phyloP scores from a whole-genome alignment of 2,888 invertebrate species.

The Agrypnus murinus region DNA sequence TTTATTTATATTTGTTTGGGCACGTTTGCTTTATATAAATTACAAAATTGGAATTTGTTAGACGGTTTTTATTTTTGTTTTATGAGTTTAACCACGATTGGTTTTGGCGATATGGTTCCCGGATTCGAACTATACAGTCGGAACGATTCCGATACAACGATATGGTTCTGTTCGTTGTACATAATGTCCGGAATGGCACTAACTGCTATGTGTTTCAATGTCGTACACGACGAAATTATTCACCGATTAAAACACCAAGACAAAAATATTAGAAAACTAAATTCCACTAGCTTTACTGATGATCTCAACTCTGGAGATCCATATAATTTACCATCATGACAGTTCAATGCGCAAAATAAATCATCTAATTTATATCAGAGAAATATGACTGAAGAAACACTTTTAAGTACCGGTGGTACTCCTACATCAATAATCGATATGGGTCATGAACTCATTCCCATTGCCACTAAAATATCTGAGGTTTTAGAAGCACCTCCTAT shows the following conservation, averaged over 20 bases:
- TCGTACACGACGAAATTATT: conserved; percentile 90
- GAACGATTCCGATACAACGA: conserved; percentile 80
- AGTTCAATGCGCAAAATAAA: conserved; percentile 76
- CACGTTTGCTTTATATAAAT: conserved; percentile 88
- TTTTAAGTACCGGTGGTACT: conserved; percentile 73
- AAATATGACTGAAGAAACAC: conserved; percentile 76
- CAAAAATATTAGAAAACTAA: conserved; percentile 78
- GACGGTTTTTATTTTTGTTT: conserved; percentile 97
- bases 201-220: conserved; percentile 93
- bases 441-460: conserved; percentile 66
- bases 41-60: conserved; percentile 93
- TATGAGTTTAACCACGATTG: conserved; percentile 94
- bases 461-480: conserved; percentile 66
- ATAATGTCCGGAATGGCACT: conserved; percentile 90
- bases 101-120: conserved; percentile 90
- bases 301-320: conserved; percentile 78
- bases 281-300: conserved; percentile 76
- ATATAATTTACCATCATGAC: conserved; percentile 83
- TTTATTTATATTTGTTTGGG: conserved; percentile 94
- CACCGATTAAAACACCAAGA: conserved; percentile 82
- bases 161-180: conserved; percentile 93
- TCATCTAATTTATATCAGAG: conserved; percentile 76
- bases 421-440: conserved; percentile 69
- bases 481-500: conserved; percentile 69
- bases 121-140: conserved; percentile 77